These are phyloP conservation scores for Gymnocephalus cernua DNA, from an alignment of 2,113 vertebrate genomes.

Conservation along the genomic window DNA sequence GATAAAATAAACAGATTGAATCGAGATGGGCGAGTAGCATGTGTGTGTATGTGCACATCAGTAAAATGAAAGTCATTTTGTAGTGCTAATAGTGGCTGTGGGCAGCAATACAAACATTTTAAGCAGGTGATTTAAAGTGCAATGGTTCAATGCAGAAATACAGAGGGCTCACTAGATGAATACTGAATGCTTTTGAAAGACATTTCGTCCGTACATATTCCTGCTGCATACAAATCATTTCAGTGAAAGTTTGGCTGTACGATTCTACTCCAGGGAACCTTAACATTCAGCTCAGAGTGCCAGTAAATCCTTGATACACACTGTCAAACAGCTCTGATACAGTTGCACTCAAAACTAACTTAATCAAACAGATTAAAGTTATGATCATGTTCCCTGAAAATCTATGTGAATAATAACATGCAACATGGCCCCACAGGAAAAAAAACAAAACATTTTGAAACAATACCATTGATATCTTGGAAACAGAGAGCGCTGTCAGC, in stretches of 20 bases:
- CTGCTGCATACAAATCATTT: conserved; percentile 74
- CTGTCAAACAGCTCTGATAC: conserved; percentile 42
- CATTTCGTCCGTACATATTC: conserved; percentile 60
- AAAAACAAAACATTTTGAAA: conserved; percentile 26
- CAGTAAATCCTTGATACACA: conserved; percentile 52
- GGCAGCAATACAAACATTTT: conserved; percentile 70
- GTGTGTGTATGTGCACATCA: conserved; percentile 24
- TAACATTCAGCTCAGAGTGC: conserved; percentile 66
- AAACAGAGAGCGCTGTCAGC: conserved; percentile 27
- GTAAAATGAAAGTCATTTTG: conserved; percentile 61
- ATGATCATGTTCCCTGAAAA: conserved; percentile 11
- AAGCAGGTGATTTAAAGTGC: conserved; percentile 63
- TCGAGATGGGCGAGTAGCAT: conserved; percentile 2
- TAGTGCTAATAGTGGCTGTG: conserved; percentile 53
- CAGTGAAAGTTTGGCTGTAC: conserved; percentile 58
- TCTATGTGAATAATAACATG: background rate
- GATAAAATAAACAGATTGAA: conserved; percentile 71
- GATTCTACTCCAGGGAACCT: conserved; percentile 50
- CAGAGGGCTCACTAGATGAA: conserved; percentile 68
- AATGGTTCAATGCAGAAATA: conserved; percentile 65
- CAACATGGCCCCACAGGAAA: background rate
- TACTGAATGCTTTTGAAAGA: conserved; percentile 69
- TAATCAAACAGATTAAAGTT: conserved; percentile 42
- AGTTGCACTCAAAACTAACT: conserved; percentile 44
- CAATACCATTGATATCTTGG: conserved; percentile 10